phyloP scores from a whole-genome alignment of 1,140 invertebrate species.

The Solenopsis invicta region DNA sequence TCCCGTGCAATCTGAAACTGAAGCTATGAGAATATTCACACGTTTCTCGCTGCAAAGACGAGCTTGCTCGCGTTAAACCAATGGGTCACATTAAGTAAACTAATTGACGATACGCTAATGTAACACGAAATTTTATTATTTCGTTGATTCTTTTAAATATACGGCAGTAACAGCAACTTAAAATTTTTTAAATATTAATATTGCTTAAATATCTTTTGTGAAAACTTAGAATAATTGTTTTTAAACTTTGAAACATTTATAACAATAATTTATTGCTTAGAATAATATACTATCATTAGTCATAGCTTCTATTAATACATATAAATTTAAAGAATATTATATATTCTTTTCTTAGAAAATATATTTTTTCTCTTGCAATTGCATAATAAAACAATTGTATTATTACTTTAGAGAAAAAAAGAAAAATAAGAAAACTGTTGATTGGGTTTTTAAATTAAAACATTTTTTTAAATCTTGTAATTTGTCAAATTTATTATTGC shows the following conservation, averaged over 20 bases:
- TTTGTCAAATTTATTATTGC: not conserved
- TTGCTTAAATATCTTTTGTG: not conserved
- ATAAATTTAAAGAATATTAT: not conserved
- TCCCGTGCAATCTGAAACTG: conserved; percentile 64
- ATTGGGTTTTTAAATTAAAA: not conserved
- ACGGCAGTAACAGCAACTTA: not conserved
- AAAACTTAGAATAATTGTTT: not conserved
- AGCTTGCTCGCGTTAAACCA: conserved; percentile 27
- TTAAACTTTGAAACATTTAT: not conserved
- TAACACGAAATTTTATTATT: not conserved
- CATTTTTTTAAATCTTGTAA: not conserved
- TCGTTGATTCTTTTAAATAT: not conserved
- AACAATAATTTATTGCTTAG: not conserved
- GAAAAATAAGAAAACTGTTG: not conserved
- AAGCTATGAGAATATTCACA: conserved; percentile 72
- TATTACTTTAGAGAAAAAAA: not conserved
- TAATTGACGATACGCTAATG: conserved; percentile 2
- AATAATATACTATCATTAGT: not conserved
- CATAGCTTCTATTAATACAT: not conserved
- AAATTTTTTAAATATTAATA: not conserved
- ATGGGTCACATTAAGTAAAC: not conserved
- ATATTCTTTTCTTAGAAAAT: no score
- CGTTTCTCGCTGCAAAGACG: conserved; percentile 63
- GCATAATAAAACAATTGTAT: conserved; percentile 1
- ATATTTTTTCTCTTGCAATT: not conserved